Percentiles rank a stretch among this genome's conserved stretches.
Evolutionary conservation across 2,888 invertebrate species (phyloP).

Genomic region (Drosophila maculinotata): DNA sequence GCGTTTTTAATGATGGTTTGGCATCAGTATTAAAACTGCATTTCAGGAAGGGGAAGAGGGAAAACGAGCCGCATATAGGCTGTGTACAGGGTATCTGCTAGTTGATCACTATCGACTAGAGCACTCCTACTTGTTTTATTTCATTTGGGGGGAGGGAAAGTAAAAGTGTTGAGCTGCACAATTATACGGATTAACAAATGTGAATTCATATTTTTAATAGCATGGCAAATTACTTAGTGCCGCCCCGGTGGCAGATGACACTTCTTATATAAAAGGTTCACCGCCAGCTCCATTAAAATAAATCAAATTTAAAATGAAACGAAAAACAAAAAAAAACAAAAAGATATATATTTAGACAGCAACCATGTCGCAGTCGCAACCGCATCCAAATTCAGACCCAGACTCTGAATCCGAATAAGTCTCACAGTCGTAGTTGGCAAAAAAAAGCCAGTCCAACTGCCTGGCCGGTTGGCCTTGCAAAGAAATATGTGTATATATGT

Average conservation of each 20-base stretch:
- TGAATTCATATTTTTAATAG: slow-evolving; percentile 56
- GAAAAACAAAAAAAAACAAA: slow-evolving; percentile 14
- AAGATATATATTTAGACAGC: slow-evolving; percentile 42
- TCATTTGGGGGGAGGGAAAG: slow-evolving; percentile 43
- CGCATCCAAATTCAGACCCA: slow-evolving; percentile 15
- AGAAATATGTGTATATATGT: slow-evolving; percentile 27
- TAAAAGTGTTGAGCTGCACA: slow-evolving; percentile 72
- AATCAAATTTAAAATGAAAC: slow-evolving; percentile 60
- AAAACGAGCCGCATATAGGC: no score
- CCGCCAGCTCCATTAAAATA: slow-evolving; percentile 57
- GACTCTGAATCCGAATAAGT: slow-evolving; percentile 3
- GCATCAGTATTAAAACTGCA: no score
- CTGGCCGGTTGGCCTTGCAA: slow-evolving; percentile 70
- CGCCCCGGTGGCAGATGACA: slow-evolving; percentile 59
- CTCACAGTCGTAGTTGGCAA: slow-evolving; percentile 37
- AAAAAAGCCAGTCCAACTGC: slow-evolving; percentile 45
- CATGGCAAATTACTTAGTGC: slow-evolving; percentile 63
- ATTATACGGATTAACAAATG: slow-evolving; percentile 63
- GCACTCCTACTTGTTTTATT: no score
- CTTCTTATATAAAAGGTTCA: slow-evolving; percentile 56
- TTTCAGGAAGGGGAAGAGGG: no score
- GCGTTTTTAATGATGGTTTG: no score
- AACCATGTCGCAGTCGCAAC: slow-evolving; percentile 16
- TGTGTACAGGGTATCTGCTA: no score
- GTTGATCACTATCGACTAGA: no score